These are phyloP conservation scores for Gorsachius goisagi DNA, from an alignment of 2,113 vertebrate genomes.

Conservation along the genomic window DNA sequence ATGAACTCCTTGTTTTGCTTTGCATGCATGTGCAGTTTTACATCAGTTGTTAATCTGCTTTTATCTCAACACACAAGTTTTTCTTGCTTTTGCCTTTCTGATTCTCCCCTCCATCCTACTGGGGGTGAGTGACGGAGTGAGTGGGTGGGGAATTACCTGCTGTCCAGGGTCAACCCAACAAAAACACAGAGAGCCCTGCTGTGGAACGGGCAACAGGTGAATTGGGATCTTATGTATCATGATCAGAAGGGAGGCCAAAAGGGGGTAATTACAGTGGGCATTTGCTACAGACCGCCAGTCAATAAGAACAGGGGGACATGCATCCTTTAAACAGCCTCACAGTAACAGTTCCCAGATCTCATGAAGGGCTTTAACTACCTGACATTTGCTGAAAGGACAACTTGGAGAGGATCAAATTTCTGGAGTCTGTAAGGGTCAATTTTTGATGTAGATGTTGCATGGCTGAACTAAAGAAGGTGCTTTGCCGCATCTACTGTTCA, in stretches of 20 bases:
- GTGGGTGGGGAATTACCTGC: neutral
- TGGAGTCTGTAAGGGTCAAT: neutral
- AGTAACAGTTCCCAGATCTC: neutral
- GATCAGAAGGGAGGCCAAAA: neutral
- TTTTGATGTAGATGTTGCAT: neutral
- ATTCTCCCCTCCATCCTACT: neutral
- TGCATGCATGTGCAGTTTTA: neutral
- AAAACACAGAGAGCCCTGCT: neutral
- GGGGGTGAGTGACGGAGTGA: fast-evolving
- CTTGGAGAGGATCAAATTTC: neutral
- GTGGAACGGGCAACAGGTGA: neutral
- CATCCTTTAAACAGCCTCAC: neutral
- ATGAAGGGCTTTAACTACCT: neutral
- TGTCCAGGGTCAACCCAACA: neutral
- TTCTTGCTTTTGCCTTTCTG: neutral
- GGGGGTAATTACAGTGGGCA: too few relatives aligned
- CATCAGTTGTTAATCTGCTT: neutral
- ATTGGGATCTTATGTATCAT: neutral
- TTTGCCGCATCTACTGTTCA: neutral
- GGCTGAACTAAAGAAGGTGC: neutral
- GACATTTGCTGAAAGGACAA: neutral
- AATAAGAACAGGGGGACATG: neutral
- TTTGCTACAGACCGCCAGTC: neutral
- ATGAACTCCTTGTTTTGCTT: neutral
- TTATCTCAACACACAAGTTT: neutral